Conservation (phyloP, 2,888 invertebrate genomes). For the Stictocephala bisonia region DNA sequence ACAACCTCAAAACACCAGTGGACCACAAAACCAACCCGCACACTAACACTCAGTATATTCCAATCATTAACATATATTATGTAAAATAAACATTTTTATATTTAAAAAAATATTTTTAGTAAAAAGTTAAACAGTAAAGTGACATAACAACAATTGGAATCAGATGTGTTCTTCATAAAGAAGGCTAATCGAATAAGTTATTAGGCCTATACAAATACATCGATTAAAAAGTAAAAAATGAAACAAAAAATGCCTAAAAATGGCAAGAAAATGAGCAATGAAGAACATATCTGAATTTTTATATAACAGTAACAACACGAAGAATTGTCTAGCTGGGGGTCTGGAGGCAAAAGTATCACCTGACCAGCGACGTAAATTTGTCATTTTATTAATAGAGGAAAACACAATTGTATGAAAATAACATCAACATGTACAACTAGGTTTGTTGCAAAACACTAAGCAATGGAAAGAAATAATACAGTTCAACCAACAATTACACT, state of each 20-base stretch:
- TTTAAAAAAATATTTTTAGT: conserved; percentile 28
- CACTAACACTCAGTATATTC: conserved; percentile 33
- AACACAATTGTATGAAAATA: conserved; percentile 20
- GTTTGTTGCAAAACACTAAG: conserved; percentile 24
- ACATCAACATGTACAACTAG: background rate
- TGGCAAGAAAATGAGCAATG: conserved; percentile 44
- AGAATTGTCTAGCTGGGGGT: conserved; percentile 16
- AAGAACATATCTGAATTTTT: conserved; percentile 42
- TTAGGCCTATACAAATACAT: conserved; percentile 42
- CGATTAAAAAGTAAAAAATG: conserved; percentile 15
- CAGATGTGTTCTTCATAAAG: conserved; percentile 43
- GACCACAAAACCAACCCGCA: conserved; percentile 35
- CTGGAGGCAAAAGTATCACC: background rate
- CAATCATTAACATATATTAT: conserved; percentile 37
- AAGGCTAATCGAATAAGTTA: conserved; percentile 42
- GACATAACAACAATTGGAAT: conserved; percentile 39
- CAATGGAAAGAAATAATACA: conserved; percentile 29
- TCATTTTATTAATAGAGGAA: conserved; percentile 18
- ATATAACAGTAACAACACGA: conserved; percentile 37
- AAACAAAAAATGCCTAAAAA: conserved; percentile 26
- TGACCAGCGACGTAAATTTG: background rate
- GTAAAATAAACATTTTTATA: conserved; percentile 41
- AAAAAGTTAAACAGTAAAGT: conserved; percentile 45
- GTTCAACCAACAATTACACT: conserved; percentile 33
- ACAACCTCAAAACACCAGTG: conserved; percentile 40